A percentile compares a stretch with the other conserved stretches of the same genome.
Evolutionary conservation across 2,888 invertebrate species (phyloP).

Genomic region (Melinopterus prodromus): DNA sequence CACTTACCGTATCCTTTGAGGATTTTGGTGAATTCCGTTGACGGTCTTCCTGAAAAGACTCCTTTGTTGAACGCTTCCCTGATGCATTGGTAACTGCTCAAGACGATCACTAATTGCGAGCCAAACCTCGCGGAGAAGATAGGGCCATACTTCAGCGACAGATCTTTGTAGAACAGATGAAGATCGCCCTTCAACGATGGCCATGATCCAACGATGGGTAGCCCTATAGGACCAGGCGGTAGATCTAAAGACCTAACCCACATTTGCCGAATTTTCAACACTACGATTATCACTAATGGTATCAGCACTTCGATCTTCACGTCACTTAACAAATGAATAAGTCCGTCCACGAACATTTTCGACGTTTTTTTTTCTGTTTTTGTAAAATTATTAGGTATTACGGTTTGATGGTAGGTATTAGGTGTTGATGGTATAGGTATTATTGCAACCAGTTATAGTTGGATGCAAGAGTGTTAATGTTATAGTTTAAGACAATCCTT

Average conservation of each 20-base stretch:
- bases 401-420: background rate
- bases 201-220: conserved; percentile 84
- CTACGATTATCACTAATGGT: background rate
- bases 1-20: conserved; percentile 89
- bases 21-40: conserved; percentile 85
- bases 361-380: conserved; percentile 11
- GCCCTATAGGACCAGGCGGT: conserved; percentile 90
- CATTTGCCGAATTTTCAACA: conserved; percentile 54
- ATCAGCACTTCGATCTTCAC: conserved; percentile 50
- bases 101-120: conserved; percentile 82
- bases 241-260: conserved; percentile 61
- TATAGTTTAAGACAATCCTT: conserved; percentile 48
- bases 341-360: conserved; percentile 64
- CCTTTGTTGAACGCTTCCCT: conserved; percentile 86
- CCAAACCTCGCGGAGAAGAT: conserved; percentile 85
- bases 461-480: conserved; percentile 50
- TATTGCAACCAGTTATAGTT: conserved; percentile 38
- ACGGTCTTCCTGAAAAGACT: conserved; percentile 88
- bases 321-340: conserved; percentile 60
- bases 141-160: conserved; percentile 81
- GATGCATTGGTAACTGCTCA: conserved; percentile 87
- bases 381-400: background rate
- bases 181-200: conserved; percentile 80
- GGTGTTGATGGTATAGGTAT: background rate
- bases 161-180: conserved; percentile 79